Evolutionary conservation across 2,113 vertebrate genomes (phyloP), one percentile per base, ranked within the genome.

Genomic region (Tringa solitaria): DNA sequence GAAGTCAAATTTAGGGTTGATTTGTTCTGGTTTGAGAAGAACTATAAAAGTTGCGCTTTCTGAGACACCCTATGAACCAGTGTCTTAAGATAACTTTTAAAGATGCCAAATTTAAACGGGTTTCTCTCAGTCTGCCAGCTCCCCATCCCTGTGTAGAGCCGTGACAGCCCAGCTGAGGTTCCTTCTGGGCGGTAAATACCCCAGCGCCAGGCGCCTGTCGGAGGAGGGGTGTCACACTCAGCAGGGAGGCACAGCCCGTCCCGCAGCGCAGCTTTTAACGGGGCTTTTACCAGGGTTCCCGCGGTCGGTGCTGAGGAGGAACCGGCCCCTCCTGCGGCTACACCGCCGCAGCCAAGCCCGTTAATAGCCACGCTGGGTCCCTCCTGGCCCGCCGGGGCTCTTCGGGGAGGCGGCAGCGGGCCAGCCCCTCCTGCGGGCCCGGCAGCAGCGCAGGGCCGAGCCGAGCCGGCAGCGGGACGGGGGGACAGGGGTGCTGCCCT

Each of bases 181-280:
- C 30, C 50, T 20, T 10, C 23, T 27, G 53, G 3, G 39, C 12
- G 1, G n/a, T 17, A 23, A 68, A 57, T 12, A 59, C 13, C 21
- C 4, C 45, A 1, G 0, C 9, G 27, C 61, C 57, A 28, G 43
- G 0, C 60, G 59, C 61, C 65, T 1, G 69, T 2, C 27, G 3
- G 61, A 2, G 8, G 39, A 3, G 27, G 51, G 73, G 5, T 20
- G 53, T n/a, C 4, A 89, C 60, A 3, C 3, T 4, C n/a, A 4
- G 45, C 3, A 8, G 35, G 8, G 3, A 11, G 8, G 33, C 32
- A 4, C 28, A 53, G 67, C 45, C 1, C 2, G 33, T 21, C 37
- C 33, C 1, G 12, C 4, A 6, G 50, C 0, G 18, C 39, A 39
- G 57, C 9, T 41, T 9, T 14, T 43, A 20, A 2, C 4, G 12